A percentile compares a stretch with the other conserved stretches of the same genome.
Conservation (phyloP, 2,797 vertebrate species). For the Merluccius polli region DNA sequence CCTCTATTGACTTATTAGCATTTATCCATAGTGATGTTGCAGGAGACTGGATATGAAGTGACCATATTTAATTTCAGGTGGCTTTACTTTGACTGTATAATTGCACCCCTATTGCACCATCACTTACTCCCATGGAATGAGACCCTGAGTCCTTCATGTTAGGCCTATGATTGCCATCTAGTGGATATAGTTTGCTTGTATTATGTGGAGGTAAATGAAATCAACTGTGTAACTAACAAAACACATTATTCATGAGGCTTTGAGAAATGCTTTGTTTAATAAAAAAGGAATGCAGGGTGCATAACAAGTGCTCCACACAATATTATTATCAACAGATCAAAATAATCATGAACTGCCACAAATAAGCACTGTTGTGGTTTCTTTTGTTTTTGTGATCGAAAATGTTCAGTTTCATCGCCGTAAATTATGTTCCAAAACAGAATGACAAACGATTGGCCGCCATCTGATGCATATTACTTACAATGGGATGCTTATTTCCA, state of each 20-base stretch:
- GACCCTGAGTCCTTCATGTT: not conserved
- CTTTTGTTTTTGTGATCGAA: not conserved
- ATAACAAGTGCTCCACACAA: not conserved
- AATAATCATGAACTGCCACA: not conserved
- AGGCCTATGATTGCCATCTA: slow-evolving; percentile 44
- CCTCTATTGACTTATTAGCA: not conserved
- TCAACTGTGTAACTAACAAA: not conserved
- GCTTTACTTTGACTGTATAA: slow-evolving; percentile 3
- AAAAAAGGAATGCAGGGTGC: not conserved
- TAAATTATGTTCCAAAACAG: not conserved
- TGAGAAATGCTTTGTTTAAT: not conserved
- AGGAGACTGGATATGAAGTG: not conserved
- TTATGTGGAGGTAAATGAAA: not conserved
- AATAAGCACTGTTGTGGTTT: not conserved
- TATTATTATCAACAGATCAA: not conserved
- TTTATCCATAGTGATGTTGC: not conserved
- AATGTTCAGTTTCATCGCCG: not conserved
- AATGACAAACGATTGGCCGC: not conserved
- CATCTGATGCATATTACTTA: not conserved
- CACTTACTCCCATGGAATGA: not conserved
- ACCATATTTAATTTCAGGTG: slow-evolving; percentile 2
- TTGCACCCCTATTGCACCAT: not conserved
- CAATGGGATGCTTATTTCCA: not conserved
- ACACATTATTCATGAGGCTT: not conserved
- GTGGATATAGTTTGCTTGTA: slow-evolving; percentile 30